phyloP scores from a whole-genome alignment of 2,113 vertebrate genomes.

The Antechinus stuartii region DNA sequence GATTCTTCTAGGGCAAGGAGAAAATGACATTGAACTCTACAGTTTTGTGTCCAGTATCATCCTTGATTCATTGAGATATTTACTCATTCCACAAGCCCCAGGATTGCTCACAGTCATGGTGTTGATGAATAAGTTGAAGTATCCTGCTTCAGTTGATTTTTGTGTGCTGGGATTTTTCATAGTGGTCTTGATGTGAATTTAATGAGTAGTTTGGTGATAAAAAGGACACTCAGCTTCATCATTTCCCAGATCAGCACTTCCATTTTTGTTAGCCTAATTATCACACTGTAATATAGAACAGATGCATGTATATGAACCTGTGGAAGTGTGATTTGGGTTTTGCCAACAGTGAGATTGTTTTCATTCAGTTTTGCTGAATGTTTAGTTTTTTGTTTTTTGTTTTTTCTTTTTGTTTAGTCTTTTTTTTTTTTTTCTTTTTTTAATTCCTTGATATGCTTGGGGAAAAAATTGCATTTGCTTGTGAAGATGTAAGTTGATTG shows the following conservation, averaged over 20 bases:
- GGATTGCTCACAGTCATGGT: not conserved
- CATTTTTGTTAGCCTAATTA: constrained; percentile 45
- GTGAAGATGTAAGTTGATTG: constrained; percentile 42
- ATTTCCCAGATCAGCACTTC: constrained; percentile 25
- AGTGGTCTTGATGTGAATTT: constrained; percentile 19
- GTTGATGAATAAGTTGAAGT: not conserved
- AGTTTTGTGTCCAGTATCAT: not conserved
- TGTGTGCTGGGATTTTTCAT: not conserved
- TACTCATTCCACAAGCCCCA: not conserved
- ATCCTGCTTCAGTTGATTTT: not conserved
- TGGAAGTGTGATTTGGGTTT: constrained; percentile 62
- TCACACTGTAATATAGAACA: constrained; percentile 50
- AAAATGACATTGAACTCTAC: not conserved
- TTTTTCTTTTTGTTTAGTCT: constrained; percentile 74
- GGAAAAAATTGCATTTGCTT: constrained; percentile 52
- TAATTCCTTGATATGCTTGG: constrained; percentile 46
- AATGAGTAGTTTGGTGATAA: constrained; percentile 36
- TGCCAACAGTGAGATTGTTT: constrained; percentile 63
- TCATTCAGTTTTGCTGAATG: constrained; percentile 39
- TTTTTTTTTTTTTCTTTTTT: constrained; percentile 25
- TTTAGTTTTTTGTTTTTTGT: constrained; percentile 65
- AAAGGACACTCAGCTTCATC: constrained; percentile 22
- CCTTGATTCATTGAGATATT: not conserved
- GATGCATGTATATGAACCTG: constrained; percentile 47
- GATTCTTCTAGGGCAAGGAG: constrained; percentile 16